Evolutionary conservation across 2,113 vertebrate species (phyloP).

Genomic region (Lipotes vexillifer): DNA sequence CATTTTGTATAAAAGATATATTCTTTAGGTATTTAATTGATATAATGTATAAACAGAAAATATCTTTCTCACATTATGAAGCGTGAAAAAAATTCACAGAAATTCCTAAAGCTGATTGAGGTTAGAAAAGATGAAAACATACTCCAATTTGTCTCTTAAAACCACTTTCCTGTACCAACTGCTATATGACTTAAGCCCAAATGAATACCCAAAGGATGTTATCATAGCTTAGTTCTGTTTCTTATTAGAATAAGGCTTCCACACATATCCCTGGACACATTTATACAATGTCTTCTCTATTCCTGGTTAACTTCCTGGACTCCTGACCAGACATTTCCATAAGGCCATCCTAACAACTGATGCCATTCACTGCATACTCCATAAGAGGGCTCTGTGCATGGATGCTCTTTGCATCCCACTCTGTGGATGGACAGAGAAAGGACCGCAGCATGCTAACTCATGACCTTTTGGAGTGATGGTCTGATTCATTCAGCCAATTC

Average conservation of each 20-base stretch:
- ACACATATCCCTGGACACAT: neutral
- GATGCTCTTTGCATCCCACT: neutral
- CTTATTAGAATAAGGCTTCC: constrained; percentile 23
- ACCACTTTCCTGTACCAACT: neutral
- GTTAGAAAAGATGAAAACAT: constrained; percentile 27
- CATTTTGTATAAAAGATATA: constrained; percentile 13
- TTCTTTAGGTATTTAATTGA: constrained; percentile 29
- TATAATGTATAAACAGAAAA: neutral
- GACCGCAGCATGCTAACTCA: neutral
- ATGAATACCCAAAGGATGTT: neutral
- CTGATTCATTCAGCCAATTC: neutral
- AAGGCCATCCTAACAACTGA: neutral
- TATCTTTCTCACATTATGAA: neutral
- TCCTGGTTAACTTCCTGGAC: neutral
- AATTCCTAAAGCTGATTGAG: constrained; percentile 7
- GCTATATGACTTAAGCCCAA: constrained; percentile 2
- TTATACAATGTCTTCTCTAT: neutral
- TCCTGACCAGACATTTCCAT: constrained; percentile 17
- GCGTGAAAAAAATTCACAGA: neutral
- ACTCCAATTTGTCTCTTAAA: neutral
- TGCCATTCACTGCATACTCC: neutral
- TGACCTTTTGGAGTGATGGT: neutral
- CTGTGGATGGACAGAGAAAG: neutral
- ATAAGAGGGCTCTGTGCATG: neutral
- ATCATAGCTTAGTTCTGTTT: neutral